phyloP scores from a whole-genome alignment of 2,797 vertebrate species.

The Phoebastria nigripes region DNA sequence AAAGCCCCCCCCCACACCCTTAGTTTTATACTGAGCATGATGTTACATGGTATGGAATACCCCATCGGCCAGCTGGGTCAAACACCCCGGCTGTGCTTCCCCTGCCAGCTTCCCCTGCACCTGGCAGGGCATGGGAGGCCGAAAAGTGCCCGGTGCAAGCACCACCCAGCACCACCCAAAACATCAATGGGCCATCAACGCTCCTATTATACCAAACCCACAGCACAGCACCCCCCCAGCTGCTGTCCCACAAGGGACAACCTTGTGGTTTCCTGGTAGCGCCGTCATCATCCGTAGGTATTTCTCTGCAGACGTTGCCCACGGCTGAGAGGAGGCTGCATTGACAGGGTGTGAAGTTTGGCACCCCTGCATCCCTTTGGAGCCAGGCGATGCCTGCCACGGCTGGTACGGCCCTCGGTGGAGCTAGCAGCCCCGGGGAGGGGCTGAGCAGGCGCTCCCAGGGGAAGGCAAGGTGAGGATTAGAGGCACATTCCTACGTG shows the following conservation, averaged over 20 bases:
- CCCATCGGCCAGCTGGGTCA: no score
- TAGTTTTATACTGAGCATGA: no score
- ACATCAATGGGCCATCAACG: no score
- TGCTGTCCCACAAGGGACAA: neutral
- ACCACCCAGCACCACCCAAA: no score
- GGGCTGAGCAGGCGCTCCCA: neutral
- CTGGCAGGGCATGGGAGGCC: no score
- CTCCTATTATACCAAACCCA: no score
- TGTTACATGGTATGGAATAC: no score
- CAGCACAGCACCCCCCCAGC: no score
- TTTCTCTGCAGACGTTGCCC: neutral
- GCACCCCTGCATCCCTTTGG: neutral
- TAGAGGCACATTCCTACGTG: neutral
- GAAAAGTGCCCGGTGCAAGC: no score
- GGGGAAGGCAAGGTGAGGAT: neutral
- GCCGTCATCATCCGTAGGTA: neutral
- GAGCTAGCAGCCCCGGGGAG: neutral
- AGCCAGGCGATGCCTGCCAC: neutral
- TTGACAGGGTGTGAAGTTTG: neutral
- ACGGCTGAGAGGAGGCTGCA: neutral
- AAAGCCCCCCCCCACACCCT: no score
- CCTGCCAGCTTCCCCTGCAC: no score
- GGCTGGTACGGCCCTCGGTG: neutral
- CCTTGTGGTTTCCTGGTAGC: neutral
- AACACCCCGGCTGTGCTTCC: no score